phyloP scores from a whole-genome alignment of 2,888 invertebrate genomes.

The Nephrotoma appendiculata region DNA sequence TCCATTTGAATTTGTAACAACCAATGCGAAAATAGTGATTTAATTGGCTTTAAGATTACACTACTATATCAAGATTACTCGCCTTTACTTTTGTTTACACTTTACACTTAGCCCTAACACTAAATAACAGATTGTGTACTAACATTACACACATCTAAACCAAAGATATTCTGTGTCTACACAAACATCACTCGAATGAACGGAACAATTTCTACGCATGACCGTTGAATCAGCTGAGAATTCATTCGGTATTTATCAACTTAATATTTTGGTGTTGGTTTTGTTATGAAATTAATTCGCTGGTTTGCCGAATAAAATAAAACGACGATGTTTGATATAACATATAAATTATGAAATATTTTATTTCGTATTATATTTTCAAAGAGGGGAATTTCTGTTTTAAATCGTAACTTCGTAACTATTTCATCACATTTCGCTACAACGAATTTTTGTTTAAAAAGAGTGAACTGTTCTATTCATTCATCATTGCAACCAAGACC shows the following conservation, averaged over 20 bases:
- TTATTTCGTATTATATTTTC: neutral
- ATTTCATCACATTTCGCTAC: neutral
- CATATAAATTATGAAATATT: neutral
- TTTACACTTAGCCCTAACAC: neutral
- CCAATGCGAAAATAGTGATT: conserved; percentile 53
- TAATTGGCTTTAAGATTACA: neutral
- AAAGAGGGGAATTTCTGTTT: neutral
- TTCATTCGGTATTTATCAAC: neutral
- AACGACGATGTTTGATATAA: neutral
- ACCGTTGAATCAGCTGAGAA: neutral
- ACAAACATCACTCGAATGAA: too few relatives aligned
- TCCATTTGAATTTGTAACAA: too few relatives aligned
- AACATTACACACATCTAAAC: too few relatives aligned
- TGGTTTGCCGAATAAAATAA: neutral
- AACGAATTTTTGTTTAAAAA: neutral
- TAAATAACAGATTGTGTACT: neutral
- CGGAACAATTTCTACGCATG: neutral
- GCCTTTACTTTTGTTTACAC: too few relatives aligned
- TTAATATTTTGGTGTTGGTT: neutral
- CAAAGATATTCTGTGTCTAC: too few relatives aligned
- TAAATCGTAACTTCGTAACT: neutral
- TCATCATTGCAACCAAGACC: neutral
- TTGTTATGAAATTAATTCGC: neutral
- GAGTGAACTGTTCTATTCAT: neutral
- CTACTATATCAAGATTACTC: neutral